Base-by-base conservation (phyloP, 2,888 invertebrate species). In the Thecophora atra region DNA sequence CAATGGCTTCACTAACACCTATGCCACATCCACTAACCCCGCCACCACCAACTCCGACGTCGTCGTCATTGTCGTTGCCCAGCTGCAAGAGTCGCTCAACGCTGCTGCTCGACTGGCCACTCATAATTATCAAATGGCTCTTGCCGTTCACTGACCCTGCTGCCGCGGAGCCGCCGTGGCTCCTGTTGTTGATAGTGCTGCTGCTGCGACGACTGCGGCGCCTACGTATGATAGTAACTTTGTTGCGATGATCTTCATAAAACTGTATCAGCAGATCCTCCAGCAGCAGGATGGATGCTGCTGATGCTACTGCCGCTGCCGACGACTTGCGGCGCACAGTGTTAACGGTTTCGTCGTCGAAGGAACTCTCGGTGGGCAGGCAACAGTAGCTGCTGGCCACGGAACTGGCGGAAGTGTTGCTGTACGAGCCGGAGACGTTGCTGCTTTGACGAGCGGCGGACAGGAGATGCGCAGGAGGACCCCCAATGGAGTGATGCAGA, bases 231-330 rank as follows among this genome's bases (percentile, higher is more conserved):
- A 85, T 81, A 58, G 84, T 84, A 64, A 84, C 77, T 75, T 80
- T 81, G 67, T 80, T 80, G 66, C 79, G 76, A 65, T 81, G 82
- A 78, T 85, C 85, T 76, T 86, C 86, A 85, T 86, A 86, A 76
- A 86, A 84, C 75, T 86, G 83, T 74, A 86, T 81, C 47, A 86
- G 77, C 74, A 86, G 71, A 78, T 86, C 84, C 76, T 86, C 86
- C 19, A 86, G 81, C 73, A 86, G 75, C 5, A 80, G 78, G 51
- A 81, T 83, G 13, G 81, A 79, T 42, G 78, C 71, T 30, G 78
- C 72, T 15, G 75, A 70, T 65, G 75, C 73, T 24, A 75, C 72
- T 47, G 73, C 64, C 19, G 73, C 72, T 17, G 72, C 70, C 17
- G 82, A 82, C 1, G 84, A 83, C 58, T 82, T 81, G 24, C 84